A percentile compares a stretch with the other conserved stretches of the same genome.
Evolutionary conservation across 2,113 vertebrate genomes (phyloP).

Genomic region (Caranx ignobilis): DNA sequence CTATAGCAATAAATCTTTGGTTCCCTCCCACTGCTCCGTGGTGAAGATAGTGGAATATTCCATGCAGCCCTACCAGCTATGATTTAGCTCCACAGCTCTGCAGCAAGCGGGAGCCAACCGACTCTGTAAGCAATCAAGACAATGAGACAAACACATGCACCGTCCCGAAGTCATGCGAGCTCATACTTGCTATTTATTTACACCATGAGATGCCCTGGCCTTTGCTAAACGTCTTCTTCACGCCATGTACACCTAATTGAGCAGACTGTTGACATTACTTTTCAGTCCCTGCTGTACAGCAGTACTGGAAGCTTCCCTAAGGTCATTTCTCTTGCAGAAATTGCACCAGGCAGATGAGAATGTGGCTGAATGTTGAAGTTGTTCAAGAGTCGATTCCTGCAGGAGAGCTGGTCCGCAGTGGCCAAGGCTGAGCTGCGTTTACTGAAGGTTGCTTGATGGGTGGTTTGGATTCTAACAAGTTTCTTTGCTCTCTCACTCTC

Average conservation of each 20-base stretch:
- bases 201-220: slow-evolving; percentile 41
- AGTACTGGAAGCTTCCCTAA: slow-evolving; percentile 38
- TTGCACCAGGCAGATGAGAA: slow-evolving; percentile 50
- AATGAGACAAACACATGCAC: slow-evolving; percentile 69
- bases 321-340: slow-evolving; percentile 58
- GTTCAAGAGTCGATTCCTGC: slow-evolving; percentile 40
- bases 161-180: slow-evolving; percentile 62
- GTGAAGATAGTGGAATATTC: slow-evolving; percentile 64
- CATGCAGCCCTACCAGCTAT: slow-evolving; percentile 39
- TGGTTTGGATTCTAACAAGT: slow-evolving; percentile 58
- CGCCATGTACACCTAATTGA: slow-evolving; percentile 62
- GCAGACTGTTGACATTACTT: slow-evolving; percentile 57
- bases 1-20: slow-evolving; percentile 46
- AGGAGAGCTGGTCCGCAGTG: slow-evolving; percentile 31
- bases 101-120: slow-evolving; percentile 46
- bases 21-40: slow-evolving; percentile 28
- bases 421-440: slow-evolving; percentile 45
- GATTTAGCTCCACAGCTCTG: slow-evolving; percentile 41
- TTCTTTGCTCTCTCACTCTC: slow-evolving; percentile 19
- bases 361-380: slow-evolving; percentile 29
- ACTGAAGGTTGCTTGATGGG: slow-evolving; percentile 59
- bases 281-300: slow-evolving; percentile 49
- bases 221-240: slow-evolving; percentile 57
- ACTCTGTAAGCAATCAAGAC: slow-evolving; percentile 78
- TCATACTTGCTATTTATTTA: slow-evolving; percentile 67